Evolutionary conservation across 64 coral and sea anemone species (phyloP), one percentile per base, ranked within the genome.

Genomic region (Stichodactyla helianthus): DNA sequence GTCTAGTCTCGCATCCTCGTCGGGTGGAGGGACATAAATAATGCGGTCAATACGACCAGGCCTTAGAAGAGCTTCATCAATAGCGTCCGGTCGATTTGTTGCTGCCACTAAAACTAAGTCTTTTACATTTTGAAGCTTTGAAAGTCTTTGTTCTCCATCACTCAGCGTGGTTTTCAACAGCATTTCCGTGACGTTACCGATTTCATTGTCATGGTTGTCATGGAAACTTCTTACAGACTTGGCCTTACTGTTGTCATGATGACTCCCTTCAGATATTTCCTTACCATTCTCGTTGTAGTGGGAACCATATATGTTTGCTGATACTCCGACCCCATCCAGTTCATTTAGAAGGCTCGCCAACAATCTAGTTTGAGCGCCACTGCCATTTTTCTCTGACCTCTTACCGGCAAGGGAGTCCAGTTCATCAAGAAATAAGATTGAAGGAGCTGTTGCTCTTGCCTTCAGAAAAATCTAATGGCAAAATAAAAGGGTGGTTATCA

Each of bases 251-350:
- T 89, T 55, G 11, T 64, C 51, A 54, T 53, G 52, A 55, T 79
- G 44, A 54, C 18, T 65, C 8, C 26, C 19, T 74, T 74, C 25
- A 23, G 22, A 31, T 28, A 2, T 74, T 74, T 28, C 25, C 68
- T 74, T 35, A 74, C 26, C 23, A 23, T 87, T 25, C 28, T 35
- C 28, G 65, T 54, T 23, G 25, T 31, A 10, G 11, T 54, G 58
- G 28, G 93, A 54, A 17, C 77, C 88, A 71, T 99, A 99, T 51
- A 99, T 90, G 59, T 95, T 99, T 12, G 87, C 86, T 59, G 91
- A 99, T 27, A 95, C 76, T 52, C 97, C 97, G 28, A 99, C 82
- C 20, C 97, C 97, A 60, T 99, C 97, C 90, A 99, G 95, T 93
- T 99, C 97, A 88, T 99, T 99, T 61, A 99, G 70, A 20, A 99